Percentiles rank a stretch among this genome's conserved stretches.
These are phyloP conservation scores for Cricetomys ansorgei DNA, from an alignment of 2,113 vertebrate genomes.

Conservation along the genomic window DNA sequence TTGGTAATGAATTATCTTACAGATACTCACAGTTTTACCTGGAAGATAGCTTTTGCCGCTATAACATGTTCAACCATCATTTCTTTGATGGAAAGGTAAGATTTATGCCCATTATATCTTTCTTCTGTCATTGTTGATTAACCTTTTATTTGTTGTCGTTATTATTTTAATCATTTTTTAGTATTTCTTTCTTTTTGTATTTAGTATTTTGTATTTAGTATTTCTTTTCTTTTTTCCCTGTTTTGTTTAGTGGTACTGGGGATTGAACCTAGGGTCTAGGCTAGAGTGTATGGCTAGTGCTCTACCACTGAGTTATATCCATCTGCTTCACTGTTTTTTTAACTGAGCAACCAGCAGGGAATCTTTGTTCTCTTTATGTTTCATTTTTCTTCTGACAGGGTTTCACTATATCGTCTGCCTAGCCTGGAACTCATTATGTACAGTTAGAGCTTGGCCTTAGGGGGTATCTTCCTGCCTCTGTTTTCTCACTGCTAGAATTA, in stretches of 20 bases:
- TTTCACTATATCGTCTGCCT: not conserved
- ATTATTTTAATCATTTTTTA: not conserved
- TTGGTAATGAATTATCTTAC: conserved; percentile 78
- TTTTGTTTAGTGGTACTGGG: not conserved
- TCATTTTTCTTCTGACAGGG: not conserved
- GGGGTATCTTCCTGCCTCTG: too few relatives aligned
- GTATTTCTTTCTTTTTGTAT: conserved; percentile 4
- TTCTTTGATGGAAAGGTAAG: conserved; percentile 96
- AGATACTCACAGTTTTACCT: conserved; percentile 97
- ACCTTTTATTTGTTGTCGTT: not conserved
- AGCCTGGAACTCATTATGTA: not conserved
- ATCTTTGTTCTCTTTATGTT: not conserved
- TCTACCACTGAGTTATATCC: not conserved
- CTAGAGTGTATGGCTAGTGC: not conserved
- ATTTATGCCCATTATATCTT: not conserved
- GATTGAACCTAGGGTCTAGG: not conserved
- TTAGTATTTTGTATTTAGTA: too few relatives aligned
- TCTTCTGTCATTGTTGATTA: conserved; percentile 37
- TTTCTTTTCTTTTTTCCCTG: not conserved
- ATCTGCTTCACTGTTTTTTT: not conserved
- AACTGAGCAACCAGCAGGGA: not conserved
- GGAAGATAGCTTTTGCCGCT: conserved; percentile 95
- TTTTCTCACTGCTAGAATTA: not conserved
- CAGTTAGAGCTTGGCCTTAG: not conserved
- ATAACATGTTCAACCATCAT: conserved; percentile 99